These are phyloP conservation scores for Batillaria attramentaria DNA, from an alignment of 1,140 invertebrate species.

Conservation along the genomic window DNA sequence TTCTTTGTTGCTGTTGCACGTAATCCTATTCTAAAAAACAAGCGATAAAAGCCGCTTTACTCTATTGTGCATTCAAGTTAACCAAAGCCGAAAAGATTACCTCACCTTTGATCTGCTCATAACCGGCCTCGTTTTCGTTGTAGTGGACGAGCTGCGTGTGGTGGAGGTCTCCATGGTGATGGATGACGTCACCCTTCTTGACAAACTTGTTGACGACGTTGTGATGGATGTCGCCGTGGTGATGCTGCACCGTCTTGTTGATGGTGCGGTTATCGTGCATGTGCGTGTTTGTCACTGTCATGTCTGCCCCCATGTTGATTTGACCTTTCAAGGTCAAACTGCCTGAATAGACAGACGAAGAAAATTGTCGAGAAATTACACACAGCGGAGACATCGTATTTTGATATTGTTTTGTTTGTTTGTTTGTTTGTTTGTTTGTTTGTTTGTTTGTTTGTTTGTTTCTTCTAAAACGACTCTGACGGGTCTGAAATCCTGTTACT, in stretches of 20 bases:
- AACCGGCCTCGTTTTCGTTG: slow-evolving; percentile 1
- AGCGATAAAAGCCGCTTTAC: no score
- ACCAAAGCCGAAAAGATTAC: no score
- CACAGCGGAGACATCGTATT: no score
- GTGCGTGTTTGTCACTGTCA: background rate
- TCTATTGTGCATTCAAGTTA: no score
- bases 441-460: no score
- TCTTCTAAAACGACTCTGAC: no score
- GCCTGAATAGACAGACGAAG: no score
- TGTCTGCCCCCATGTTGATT: slow-evolving; percentile 7
- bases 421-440: no score
- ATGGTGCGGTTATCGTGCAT: slow-evolving; percentile 1
- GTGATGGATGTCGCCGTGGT: slow-evolving; percentile 10
- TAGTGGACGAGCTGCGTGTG: slow-evolving; percentile 4
- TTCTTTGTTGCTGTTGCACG: no score
- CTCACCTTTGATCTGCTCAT: slow-evolving; percentile 9
- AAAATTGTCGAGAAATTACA: no score
- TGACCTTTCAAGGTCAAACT: slow-evolving; percentile 16
- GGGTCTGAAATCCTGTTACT: no score
- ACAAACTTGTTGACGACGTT: background rate
- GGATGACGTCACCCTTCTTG: slow-evolving; percentile 22
- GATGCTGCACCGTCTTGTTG: slow-evolving; percentile 10
- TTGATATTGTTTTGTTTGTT: no score
- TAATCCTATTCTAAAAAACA: background rate
- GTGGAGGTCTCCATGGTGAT: slow-evolving; percentile 13